phyloP scores from a whole-genome alignment of 2,888 invertebrate genomes.

The Abrostola tripartita region DNA sequence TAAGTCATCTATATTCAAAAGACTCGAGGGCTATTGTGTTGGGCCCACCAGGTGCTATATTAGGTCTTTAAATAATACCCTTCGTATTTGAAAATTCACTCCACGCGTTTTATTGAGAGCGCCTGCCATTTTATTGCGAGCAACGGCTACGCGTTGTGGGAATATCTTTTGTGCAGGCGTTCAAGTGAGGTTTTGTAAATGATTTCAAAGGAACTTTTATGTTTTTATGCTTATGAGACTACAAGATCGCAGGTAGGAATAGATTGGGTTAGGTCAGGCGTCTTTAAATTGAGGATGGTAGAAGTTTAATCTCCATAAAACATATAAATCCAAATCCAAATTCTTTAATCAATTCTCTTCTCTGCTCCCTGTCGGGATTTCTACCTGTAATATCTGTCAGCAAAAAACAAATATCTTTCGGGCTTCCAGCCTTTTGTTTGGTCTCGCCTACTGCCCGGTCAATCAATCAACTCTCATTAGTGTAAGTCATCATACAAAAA shows the following conservation, averaged over 20 bases:
- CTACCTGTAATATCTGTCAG: too few relatives aligned
- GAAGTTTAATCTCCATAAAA: neutral
- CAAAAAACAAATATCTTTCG: too few relatives aligned
- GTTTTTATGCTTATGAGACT: constrained; percentile 31
- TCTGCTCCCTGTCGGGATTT: neutral
- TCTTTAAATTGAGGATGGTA: constrained; percentile 19
- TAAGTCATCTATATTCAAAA: constrained; percentile 56
- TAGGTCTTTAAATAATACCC: constrained; percentile 55
- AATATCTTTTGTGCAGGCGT: constrained; percentile 60
- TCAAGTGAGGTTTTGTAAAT: constrained; percentile 46
- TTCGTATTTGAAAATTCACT: constrained; percentile 55
- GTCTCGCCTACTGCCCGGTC: too few relatives aligned
- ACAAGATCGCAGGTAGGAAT: constrained; percentile 13
- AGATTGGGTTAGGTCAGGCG: constrained; percentile 25
- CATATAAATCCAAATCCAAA: too few relatives aligned
- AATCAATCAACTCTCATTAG: too few relatives aligned
- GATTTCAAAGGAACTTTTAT: constrained; percentile 41
- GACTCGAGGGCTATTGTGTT: constrained; percentile 52
- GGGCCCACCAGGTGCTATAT: constrained; percentile 48
- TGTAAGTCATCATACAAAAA: too few relatives aligned
- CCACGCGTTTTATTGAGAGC: constrained; percentile 56
- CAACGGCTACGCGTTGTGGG: constrained; percentile 47
- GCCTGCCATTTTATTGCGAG: constrained; percentile 62
- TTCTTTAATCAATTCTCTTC: neutral
- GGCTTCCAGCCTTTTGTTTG: too few relatives aligned